These are phyloP conservation scores for Diadema setosum DNA, from an alignment of 35 echinoderm and acorn worm species.

Conservation along the genomic window DNA sequence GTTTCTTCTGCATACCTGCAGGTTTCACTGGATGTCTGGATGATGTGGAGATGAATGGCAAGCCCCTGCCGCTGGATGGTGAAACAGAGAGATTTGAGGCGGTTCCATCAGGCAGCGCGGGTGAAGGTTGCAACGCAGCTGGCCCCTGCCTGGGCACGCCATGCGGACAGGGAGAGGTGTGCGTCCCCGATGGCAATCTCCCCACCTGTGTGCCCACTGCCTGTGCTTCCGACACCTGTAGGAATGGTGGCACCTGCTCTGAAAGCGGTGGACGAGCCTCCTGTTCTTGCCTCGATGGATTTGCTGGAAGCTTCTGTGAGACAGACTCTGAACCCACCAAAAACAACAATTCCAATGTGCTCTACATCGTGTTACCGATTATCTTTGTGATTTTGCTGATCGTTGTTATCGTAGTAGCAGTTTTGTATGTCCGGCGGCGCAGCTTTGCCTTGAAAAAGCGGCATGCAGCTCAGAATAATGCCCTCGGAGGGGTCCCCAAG, in stretches of 20 bases:
- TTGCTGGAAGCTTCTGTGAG: slow-evolving; percentile 22
- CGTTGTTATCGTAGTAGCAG: slow-evolving; percentile 3
- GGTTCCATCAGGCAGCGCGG: slow-evolving; percentile 58
- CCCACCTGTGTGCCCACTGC: slow-evolving; percentile 23
- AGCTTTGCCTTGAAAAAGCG: not conserved
- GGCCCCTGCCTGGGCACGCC: slow-evolving; percentile 53
- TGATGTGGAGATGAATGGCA: slow-evolving; percentile 71
- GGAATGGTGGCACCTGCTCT: slow-evolving; percentile 43
- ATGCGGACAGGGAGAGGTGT: slow-evolving; percentile 15
- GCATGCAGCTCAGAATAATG: not conserved
- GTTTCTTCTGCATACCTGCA: not conserved
- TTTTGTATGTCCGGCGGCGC: not conserved
- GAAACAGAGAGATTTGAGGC: slow-evolving; percentile 79
- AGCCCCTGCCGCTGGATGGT: slow-evolving; percentile 79
- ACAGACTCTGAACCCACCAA: not conserved
- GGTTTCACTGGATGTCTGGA: slow-evolving; percentile 84
- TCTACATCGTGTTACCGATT: slow-evolving; percentile 13
- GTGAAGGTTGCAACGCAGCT: slow-evolving; percentile 21
- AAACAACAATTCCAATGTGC: not conserved
- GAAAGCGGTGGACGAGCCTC: not conserved
- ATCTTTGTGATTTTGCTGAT: slow-evolving; percentile 50
- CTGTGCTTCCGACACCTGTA: slow-evolving; percentile 46
- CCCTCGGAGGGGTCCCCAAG: not conserved
- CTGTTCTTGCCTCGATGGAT: slow-evolving; percentile 43
- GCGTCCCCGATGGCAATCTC: slow-evolving; percentile 4